Evolutionary conservation across 2,113 vertebrate genomes (phyloP).

Genomic region (Cebidichthys violaceus): DNA sequence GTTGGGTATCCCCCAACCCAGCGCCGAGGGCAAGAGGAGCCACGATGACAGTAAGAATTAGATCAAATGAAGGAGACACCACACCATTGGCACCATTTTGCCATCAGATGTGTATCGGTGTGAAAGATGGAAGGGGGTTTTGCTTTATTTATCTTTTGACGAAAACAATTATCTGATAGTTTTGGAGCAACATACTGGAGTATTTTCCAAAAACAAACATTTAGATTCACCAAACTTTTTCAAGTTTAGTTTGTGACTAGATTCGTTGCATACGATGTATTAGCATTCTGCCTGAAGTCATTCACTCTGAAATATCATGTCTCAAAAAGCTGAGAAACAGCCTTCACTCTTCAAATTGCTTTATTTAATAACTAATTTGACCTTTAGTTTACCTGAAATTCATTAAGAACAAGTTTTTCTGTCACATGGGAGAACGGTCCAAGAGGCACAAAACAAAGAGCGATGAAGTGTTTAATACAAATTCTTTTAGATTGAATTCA

Average conservation of each 20-base stretch:
- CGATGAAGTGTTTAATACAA: not conserved
- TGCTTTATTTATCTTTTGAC: not conserved
- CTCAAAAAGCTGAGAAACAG: not conserved
- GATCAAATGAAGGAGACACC: not conserved
- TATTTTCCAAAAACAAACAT: not conserved
- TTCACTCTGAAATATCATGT: not conserved
- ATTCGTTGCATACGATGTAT: not conserved
- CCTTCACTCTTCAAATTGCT: not conserved
- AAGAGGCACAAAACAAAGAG: conserved; percentile 10
- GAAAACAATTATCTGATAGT: not conserved
- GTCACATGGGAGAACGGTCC: not conserved
- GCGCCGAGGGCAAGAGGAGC: conserved; percentile 87
- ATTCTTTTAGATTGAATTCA: not conserved
- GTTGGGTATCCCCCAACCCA: conserved; percentile 88
- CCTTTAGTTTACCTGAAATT: conserved; percentile 9
- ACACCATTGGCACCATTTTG: not conserved
- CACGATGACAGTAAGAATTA: conserved; percentile 90
- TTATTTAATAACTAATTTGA: conserved; percentile 14
- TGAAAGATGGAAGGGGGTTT: not conserved
- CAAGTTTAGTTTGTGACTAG: not conserved
- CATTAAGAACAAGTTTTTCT: not conserved
- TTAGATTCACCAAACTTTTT: not conserved
- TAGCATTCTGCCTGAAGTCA: not conserved
- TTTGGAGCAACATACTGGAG: not conserved
- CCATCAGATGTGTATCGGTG: not conserved